These are phyloP conservation scores for Danio kyathit DNA, from an alignment of 2,797 vertebrate genomes.

Conservation along the genomic window DNA sequence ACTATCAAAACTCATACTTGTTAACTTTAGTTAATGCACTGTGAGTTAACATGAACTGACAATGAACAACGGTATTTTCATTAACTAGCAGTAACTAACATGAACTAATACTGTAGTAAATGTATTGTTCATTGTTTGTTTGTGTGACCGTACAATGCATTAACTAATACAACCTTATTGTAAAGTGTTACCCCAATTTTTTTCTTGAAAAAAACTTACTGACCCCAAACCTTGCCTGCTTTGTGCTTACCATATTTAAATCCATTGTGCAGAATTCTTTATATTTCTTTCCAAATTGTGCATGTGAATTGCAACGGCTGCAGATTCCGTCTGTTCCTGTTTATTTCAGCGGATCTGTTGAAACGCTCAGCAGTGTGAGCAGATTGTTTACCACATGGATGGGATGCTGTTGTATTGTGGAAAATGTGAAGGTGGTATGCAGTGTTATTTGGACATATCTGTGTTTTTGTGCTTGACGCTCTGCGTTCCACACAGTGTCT, in stretches of 20 bases:
- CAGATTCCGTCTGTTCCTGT: conserved; percentile 6
- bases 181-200: background rate
- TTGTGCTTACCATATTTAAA: background rate
- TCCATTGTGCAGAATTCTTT: background rate
- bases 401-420: conserved; percentile 9
- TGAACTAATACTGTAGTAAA: no score
- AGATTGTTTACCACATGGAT: conserved; percentile 18
- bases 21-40: no score
- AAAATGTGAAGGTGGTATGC: background rate
- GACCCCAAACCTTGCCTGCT: background rate
- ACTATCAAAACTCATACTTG: no score
- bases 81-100: no score
- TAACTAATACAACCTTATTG: no score
- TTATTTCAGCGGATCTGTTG: conserved; percentile 7
- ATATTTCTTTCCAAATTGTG: background rate
- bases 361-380: background rate
- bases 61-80: no score
- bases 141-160: no score
- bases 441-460: conserved; percentile 15
- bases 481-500: conserved; percentile 8
- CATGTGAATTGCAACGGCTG: background rate
- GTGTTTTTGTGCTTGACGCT: background rate
- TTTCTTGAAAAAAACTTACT: background rate
- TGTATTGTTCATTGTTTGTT: no score
- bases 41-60: no score